Evolutionary conservation across 2,888 invertebrate genomes (phyloP).

Genomic region (Orthosia gracilis): DNA sequence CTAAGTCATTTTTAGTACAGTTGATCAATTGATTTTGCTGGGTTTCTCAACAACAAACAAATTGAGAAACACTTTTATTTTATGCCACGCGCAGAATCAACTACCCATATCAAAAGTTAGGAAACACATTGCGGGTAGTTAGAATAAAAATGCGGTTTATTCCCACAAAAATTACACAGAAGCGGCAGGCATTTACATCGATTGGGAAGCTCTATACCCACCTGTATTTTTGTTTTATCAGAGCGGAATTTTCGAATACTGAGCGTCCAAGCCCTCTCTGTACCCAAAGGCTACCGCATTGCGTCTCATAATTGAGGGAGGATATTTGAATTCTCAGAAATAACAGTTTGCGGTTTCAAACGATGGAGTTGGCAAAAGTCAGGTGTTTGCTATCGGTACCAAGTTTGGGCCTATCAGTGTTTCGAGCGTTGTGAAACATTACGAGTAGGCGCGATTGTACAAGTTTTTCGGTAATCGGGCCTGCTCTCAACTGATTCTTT

Average conservation of each 20-base stretch:
- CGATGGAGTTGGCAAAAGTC: conserved; percentile 58
- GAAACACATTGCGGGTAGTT: conserved; percentile 10
- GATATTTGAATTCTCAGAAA: conserved; percentile 71
- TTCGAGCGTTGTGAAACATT: conserved; percentile 50
- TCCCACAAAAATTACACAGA: conserved; percentile 1
- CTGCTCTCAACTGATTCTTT: conserved; percentile 33
- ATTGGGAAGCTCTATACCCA: conserved; percentile 30
- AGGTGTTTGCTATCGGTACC: conserved; percentile 66
- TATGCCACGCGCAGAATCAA: background rate
- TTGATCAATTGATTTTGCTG: too few species aligned
- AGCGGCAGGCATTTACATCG: conserved; percentile 30
- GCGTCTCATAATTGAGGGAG: conserved; percentile 75
- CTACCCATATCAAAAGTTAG: conserved; percentile 23
- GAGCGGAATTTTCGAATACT: conserved; percentile 45
- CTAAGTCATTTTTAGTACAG: too few species aligned
- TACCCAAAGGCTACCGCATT: conserved; percentile 74
- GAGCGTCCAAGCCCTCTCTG: conserved; percentile 26
- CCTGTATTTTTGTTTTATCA: conserved; percentile 43
- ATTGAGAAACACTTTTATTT: background rate
- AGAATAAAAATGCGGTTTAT: conserved; percentile 9
- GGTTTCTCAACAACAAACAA: too few species aligned
- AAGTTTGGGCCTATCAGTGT: conserved; percentile 59
- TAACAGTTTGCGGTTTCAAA: conserved; percentile 59
- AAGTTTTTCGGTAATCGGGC: conserved; percentile 38
- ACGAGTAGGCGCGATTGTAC: conserved; percentile 30